Evolutionary conservation across 2,797 vertebrate species (phyloP), one percentile per base, ranked within the genome.

Genomic region (Coranthus polyacanthus): DNA sequence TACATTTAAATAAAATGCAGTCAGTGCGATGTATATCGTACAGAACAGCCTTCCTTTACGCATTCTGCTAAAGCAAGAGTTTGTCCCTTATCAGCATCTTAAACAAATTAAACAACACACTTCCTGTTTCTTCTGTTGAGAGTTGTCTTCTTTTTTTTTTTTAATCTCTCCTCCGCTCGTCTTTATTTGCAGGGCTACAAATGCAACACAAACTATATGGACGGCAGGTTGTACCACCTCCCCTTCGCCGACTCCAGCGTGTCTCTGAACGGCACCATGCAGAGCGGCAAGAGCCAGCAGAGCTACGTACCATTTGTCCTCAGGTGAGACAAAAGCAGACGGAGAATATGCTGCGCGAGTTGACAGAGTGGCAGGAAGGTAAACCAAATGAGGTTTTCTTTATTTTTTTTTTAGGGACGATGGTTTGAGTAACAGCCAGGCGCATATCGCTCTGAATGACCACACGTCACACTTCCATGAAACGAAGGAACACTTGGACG

Each of bases 301-400:
- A 98, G 96, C 94, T 98, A 98, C 55, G 94, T 96, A 36, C 97
- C 97, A 1, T 98, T 98, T 50, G 91, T 96, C 75, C 92, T 96
- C 54, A 90, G 97, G 97, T 98, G 82, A 13, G 9, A 18, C 1
- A 2, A 12, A 5, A 9, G 5, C 0, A 12, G 13, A 41, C 8
- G n/a, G n/a, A 16, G 0, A 7, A 37, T 16, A 1, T 17, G 2
- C 13, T 3, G 20, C 5, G 0, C n/a, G 2, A 12, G 1, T 5
- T 4, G 4, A 32, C 34, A 0, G 12, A 26, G 3, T 2, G 3
- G 11, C 5, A 3, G 7, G 6, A 54, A 29, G 12, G 12, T 43
- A 8, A 71, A 50, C 52, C 16, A 3, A 26, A 24, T 17, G 2
- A 57, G 3, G 6, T 51, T n/a, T 56, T 46, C 32, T 72, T 12